Evolutionary conservation across 1,140 invertebrate species (phyloP), one percentile per base, ranked within the genome.

Genomic region (Lysiphlebus fabarum): DNA sequence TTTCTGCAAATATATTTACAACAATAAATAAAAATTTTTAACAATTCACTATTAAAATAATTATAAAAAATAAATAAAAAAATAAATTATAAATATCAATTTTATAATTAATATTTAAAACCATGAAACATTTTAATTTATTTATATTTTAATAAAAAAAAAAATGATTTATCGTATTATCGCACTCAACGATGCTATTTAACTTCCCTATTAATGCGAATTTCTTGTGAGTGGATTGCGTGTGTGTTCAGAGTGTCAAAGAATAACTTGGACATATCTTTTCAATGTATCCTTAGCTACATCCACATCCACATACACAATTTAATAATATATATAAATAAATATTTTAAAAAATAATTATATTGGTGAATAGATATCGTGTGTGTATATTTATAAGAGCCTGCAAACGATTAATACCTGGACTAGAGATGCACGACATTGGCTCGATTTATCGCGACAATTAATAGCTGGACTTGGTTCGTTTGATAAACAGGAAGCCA

Each of bases 401-500:
- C 47, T 43, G 14, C n/a, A 49, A 53, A 45, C 58, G 58, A 63
- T 63, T 63, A 63, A 63, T 63, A 38, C 54, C 36, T 4, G n/a
- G 54, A 59, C 61, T 26, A 53, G 51, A 59, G 57, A 62, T 59
- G 57, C 50, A 56, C 56, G 50, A 36, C 42, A 48, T 12, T 14
- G 26, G 50, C 6, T 42, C 59, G 44, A 64, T 64, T 64, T 54
- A 64, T 64, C 59, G 59, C 53, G 56, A 61, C 62, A 64, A 64
- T 64, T 64, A 64, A 64, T 64, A 59, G 59, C 59, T n/a, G n/a
- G 56, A 61, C 56, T 42, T 53, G 50, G 47, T 61, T 58, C 44
- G 56, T 50, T 26, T 61, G 59, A 61, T 64, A 64, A 64, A 64
- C 59, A 64, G 62, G 62, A 64, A 64, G 17, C 17, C 17, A 26